These are phyloP conservation scores for Temnopleurus reevesii DNA, from an alignment of 53 echinoderm and acorn worm species.

Conservation along the genomic window DNA sequence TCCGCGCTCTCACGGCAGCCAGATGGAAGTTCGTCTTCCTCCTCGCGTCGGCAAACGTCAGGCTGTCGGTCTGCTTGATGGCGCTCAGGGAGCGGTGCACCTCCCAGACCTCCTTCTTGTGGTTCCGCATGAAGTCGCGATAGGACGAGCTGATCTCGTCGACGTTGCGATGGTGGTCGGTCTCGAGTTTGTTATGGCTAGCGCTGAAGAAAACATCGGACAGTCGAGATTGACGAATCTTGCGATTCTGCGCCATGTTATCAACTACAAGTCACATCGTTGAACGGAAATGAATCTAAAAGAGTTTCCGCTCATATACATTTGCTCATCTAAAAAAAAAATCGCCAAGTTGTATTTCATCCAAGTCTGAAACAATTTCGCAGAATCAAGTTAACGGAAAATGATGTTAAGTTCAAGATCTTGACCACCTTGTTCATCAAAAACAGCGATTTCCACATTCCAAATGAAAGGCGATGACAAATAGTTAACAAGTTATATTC, in stretches of 20 bases:
- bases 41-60: not conserved
- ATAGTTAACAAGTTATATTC: no score
- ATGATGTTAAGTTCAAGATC: no score
- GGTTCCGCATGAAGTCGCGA: constrained; percentile 27
- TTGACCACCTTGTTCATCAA: no score
- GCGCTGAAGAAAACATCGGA: constrained; percentile 37
- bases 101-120: constrained; percentile 37
- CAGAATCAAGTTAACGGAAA: no score
- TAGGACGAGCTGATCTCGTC: constrained; percentile 34
- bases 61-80: constrained; percentile 25
- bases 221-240: constrained; percentile 19
- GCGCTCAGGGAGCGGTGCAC: constrained; percentile 31
- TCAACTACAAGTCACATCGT: not conserved
- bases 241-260: not conserved
- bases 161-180: not conserved
- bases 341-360: no score
- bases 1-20: constrained; percentile 35
- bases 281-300: no score
- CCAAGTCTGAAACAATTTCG: no score
- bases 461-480: no score
- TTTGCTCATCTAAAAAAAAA: no score
- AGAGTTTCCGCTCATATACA: no score
- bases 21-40: constrained; percentile 45
- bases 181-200: constrained; percentile 27
- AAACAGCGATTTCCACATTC: no score